phyloP scores from a whole-genome alignment of 2,113 vertebrate species.

The Lepus timidus region DNA sequence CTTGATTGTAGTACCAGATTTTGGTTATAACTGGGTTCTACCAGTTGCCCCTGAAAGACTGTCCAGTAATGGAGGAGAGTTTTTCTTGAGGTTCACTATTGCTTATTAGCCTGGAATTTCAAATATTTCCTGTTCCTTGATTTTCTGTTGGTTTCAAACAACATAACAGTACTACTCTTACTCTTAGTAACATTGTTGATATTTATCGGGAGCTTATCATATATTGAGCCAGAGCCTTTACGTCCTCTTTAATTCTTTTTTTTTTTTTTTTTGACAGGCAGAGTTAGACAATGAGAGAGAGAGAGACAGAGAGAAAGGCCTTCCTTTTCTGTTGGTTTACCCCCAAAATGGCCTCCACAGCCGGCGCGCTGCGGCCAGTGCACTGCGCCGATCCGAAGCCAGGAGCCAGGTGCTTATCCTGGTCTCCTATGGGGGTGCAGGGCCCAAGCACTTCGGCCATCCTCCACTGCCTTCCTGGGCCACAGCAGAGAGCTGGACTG shows the following conservation, averaged over 20 bases:
- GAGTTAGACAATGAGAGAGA: no score
- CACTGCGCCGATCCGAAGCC: no score
- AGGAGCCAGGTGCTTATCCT: no score
- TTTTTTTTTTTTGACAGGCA: no score
- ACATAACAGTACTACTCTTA: neutral
- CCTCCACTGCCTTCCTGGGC: no score
- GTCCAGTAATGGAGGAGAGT: neutral
- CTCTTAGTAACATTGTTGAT: neutral
- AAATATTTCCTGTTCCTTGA: neutral
- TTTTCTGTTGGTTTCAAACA: neutral
- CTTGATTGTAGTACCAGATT: neutral
- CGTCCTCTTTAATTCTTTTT: neutral
- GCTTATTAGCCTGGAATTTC: neutral
- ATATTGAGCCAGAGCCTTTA: neutral
- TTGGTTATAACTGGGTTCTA: neutral
- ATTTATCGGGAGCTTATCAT: neutral
- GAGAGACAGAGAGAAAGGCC: no score
- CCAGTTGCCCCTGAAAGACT: neutral
- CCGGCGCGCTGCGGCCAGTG: no score
- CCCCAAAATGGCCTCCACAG: no score
- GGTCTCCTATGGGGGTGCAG: no score
- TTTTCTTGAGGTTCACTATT: neutral
- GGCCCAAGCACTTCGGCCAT: no score
- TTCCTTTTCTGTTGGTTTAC: no score
- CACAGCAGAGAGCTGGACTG: no score